Evolutionary conservation across 2,888 invertebrate species (phyloP).

Genomic region (Cerastis leucographa): DNA sequence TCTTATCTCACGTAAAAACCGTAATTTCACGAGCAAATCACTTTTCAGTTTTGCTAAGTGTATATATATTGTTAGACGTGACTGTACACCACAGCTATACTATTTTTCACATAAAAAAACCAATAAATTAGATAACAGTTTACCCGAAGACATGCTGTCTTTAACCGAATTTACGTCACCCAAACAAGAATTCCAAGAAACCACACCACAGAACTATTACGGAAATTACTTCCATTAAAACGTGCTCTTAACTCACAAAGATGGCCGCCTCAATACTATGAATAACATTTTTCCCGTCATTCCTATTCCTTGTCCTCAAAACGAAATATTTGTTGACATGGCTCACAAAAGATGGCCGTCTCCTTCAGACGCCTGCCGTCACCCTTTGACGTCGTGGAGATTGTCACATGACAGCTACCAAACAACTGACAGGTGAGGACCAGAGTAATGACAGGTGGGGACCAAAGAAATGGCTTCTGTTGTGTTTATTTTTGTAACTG

Average conservation of each 20-base stretch:
- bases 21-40: no score
- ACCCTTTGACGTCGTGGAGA: slow-evolving; percentile 49
- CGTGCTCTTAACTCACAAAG: slow-evolving; percentile 1
- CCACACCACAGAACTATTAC: neutral
- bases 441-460: slow-evolving; percentile 15
- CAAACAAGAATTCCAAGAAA: neutral
- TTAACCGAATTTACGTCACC: neutral
- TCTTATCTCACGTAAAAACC: no score
- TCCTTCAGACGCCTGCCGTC: no score
- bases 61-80: no score
- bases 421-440: slow-evolving; percentile 27
- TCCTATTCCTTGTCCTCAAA: slow-evolving; percentile 44
- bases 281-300: slow-evolving; percentile 38
- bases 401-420: slow-evolving; percentile 56
- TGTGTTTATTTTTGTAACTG: slow-evolving; percentile 49
- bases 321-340: slow-evolving; percentile 62
- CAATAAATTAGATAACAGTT: neutral
- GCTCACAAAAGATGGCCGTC: slow-evolving; percentile 52
- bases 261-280: slow-evolving; percentile 9
- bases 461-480: slow-evolving; percentile 36
- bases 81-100: no score
- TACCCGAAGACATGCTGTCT: neutral
- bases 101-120: neutral
- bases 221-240: slow-evolving; percentile 24
- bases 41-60: no score